These are phyloP conservation scores for Podilymbus podiceps DNA, from an alignment of 2,113 vertebrate genomes.

Conservation along the genomic window DNA sequence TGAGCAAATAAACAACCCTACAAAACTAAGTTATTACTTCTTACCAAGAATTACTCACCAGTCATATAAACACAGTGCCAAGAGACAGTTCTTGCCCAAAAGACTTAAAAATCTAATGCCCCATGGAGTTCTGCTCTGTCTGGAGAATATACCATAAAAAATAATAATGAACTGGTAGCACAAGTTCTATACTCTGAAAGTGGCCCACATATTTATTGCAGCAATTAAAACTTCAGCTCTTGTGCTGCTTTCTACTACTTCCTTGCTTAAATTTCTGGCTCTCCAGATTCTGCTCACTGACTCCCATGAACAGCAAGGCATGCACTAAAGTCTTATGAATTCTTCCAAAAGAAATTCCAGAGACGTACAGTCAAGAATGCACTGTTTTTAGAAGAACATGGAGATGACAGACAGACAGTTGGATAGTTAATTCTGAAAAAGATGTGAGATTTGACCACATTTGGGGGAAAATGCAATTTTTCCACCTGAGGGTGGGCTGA, in stretches of 20 bases:
- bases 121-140: background rate
- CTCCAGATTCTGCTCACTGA: background rate
- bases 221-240: slow-evolving; percentile 37
- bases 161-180: slow-evolving; percentile 24
- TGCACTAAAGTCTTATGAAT: background rate
- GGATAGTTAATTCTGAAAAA: background rate
- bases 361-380: background rate
- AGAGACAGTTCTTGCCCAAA: slow-evolving; percentile 28
- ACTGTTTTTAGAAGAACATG: background rate
- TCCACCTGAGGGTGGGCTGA: background rate
- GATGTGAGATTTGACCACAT: background rate
- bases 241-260: background rate
- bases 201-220: slow-evolving; percentile 3
- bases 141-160: slow-evolving; percentile 40
- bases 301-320: background rate
- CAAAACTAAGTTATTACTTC: slow-evolving; percentile 30
- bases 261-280: background rate
- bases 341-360: background rate
- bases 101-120: slow-evolving; percentile 15
- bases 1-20: background rate
- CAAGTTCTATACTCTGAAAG: background rate
- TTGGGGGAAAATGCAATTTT: background rate
- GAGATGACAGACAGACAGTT: background rate
- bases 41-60: slow-evolving; percentile 5
- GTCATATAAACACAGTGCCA: background rate